Percentiles rank a stretch among this genome's conserved stretches.
Conservation (phyloP, 30 jellyfish, hydroid and myxozoan species). For the Sanderia malayensis region DNA sequence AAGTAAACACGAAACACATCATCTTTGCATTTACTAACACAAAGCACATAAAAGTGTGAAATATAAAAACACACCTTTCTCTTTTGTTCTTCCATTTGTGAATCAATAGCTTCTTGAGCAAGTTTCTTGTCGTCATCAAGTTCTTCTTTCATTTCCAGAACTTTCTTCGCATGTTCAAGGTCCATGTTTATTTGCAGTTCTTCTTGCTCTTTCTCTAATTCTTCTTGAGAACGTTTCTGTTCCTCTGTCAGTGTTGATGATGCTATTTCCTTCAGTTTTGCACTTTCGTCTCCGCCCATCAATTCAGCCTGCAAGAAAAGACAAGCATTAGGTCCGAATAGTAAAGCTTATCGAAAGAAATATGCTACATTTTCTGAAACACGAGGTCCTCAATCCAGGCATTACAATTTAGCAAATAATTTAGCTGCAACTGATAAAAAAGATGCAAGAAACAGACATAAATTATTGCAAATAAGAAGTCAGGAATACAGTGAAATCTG, state of each 20-base stretch:
- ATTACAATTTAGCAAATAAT: no score
- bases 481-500: no score
- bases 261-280: conserved; percentile 45
- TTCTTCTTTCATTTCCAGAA: conserved; percentile 56
- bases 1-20: no score
- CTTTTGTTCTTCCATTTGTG: conserved; percentile 81
- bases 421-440: no score
- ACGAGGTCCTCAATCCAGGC: no score
- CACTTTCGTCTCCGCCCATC: conserved; percentile 60
- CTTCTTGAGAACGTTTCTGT: conserved; percentile 56
- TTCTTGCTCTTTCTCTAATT: conserved; percentile 53
- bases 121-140: conserved; percentile 47
- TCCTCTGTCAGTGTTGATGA: conserved; percentile 40
- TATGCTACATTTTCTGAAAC: no score
- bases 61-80: conserved; percentile 61
- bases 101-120: conserved; percentile 56
- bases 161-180: conserved; percentile 47
- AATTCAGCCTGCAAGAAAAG: conserved; percentile 39
- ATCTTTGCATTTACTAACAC: no score
- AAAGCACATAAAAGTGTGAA: no score
- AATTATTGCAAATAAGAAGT: no score
- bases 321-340: no score
- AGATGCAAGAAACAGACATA: no score
- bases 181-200: conserved; percentile 61
- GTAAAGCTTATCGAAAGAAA: no score